Base-by-base conservation (phyloP, 2,113 vertebrate genomes). In the Vireo altiloquus region DNA sequence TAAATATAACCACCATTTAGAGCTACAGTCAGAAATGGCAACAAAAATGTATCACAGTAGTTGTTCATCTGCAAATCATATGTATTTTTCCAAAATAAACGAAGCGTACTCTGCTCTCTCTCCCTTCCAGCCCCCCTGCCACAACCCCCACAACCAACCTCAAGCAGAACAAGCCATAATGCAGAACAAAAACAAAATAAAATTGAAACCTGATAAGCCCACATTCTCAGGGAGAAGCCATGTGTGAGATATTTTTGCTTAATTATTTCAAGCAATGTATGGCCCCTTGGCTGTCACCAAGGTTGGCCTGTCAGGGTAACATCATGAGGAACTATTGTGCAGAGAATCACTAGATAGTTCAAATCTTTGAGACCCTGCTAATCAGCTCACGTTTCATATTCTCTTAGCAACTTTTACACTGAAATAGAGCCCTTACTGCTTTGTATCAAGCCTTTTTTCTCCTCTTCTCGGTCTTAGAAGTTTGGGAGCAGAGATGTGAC, bases 201-300 rank as follows among this genome's bases (percentile, higher is more conserved):
- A 96, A 89, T 93, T 94, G 94, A 95, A 96, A 97, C 52, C 42
- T 4, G 89, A 94, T 92, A 94, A 92, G 92, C 80, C 91, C 77
- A 53, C 92, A 96, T 96, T 96, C 95, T 96, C 94, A 11, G 83
- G 82, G 91, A 95, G 91, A 95, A 96, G 94, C 94, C 96, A 97
- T 94, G 95, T 97, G 94, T 96, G 94, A 97, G 92, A 94, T 82
- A 77, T 90, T 90, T 96, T 80, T 95, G 82, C 89, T 83, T 93
- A 95, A 96, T 95, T 97, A 94, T 97, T 97, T 96, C 90, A 97
- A 96, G 91, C 96, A 94, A 96, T 9, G 50, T 82, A 75, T 42
- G 81, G 86, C 88, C 93, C 94, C 95, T 92, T 94, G 80, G 75
- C 95, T 92, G 92, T 96, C 92, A 86, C 93, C 91, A 75, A 77